Evolutionary conservation across 2,113 vertebrate genomes (phyloP).

Genomic region (Acrocephalus arundinaceus): DNA sequence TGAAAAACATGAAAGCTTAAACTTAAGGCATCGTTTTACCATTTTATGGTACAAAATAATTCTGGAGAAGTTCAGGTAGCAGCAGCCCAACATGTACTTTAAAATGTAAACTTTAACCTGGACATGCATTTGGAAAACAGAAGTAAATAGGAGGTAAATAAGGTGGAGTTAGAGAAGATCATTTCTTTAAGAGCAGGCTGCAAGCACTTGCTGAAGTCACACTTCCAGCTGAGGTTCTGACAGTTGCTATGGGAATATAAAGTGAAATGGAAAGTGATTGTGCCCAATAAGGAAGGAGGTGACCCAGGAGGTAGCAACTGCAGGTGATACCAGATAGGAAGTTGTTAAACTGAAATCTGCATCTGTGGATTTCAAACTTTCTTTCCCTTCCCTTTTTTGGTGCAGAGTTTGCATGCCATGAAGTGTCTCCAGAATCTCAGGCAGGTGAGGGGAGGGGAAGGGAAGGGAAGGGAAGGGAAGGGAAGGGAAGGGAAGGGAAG

Average conservation of each 20-base stretch:
- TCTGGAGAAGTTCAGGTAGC: neutral
- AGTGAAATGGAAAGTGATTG: neutral
- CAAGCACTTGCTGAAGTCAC: neutral
- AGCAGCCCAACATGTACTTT: neutral
- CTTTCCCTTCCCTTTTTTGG: neutral
- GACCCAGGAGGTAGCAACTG: neutral
- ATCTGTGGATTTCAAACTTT: neutral
- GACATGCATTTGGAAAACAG: neutral
- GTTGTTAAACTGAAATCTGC: neutral
- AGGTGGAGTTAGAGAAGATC: neutral
- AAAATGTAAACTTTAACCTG: neutral
- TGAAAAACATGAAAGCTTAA: too few relatives aligned
- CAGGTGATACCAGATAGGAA: neutral
- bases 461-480: neutral
- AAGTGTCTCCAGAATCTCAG: neutral
- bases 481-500: too few relatives aligned
- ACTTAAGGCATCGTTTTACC: too few relatives aligned
- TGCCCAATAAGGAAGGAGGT: neutral
- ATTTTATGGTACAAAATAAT: neutral
- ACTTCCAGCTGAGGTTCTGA: neutral
- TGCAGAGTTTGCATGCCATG: neutral
- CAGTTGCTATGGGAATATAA: slow-evolving; percentile 28
- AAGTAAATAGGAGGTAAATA: neutral
- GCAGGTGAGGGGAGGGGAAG: too few relatives aligned
- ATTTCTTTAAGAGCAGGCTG: neutral